Evolutionary conservation across 2,797 vertebrate genomes (phyloP).

Genomic region (Rhinophrynus dorsalis): DNA sequence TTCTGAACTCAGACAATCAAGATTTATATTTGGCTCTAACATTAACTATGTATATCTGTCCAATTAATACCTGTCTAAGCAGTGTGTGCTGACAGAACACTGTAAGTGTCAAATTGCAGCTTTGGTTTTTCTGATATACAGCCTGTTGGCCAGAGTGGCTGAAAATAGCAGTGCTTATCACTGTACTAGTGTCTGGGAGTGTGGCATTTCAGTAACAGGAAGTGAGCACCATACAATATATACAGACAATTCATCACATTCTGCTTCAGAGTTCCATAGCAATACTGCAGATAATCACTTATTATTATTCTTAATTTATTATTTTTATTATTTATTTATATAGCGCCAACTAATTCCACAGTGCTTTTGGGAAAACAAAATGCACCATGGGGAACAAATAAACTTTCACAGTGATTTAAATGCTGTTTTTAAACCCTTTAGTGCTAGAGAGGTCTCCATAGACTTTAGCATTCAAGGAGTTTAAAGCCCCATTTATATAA

Average conservation of each 20-base stretch:
- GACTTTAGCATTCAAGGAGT: too few relatives aligned
- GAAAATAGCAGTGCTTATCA: conserved; percentile 58
- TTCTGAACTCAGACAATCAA: conserved; percentile 7
- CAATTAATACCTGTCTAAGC: conserved; percentile 40
- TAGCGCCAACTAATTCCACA: too few relatives aligned
- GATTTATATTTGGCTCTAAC: conserved; percentile 22
- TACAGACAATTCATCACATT: conserved; percentile 54
- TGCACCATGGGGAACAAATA: too few relatives aligned
- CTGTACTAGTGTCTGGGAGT: conserved; percentile 47
- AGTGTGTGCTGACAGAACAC: conserved; percentile 61
- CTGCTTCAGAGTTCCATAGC: conserved; percentile 2
- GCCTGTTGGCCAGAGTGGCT: conserved; percentile 52
- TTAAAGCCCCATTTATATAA: too few relatives aligned
- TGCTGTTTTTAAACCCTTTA: too few relatives aligned
- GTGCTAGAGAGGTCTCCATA: too few relatives aligned
- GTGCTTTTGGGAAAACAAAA: too few relatives aligned
- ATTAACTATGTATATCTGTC: neutral
- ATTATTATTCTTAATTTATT: too few relatives aligned
- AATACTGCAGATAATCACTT: neutral
- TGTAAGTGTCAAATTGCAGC: conserved; percentile 56
- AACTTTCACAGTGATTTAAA: too few relatives aligned
- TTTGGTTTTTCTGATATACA: conserved; percentile 46
- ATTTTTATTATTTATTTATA: too few relatives aligned
- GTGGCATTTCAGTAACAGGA: conserved; percentile 62
- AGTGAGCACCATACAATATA: conserved; percentile 50